Evolutionary conservation across 1,140 invertebrate species (phyloP).

Genomic region (Tetramorium alpestre): DNA sequence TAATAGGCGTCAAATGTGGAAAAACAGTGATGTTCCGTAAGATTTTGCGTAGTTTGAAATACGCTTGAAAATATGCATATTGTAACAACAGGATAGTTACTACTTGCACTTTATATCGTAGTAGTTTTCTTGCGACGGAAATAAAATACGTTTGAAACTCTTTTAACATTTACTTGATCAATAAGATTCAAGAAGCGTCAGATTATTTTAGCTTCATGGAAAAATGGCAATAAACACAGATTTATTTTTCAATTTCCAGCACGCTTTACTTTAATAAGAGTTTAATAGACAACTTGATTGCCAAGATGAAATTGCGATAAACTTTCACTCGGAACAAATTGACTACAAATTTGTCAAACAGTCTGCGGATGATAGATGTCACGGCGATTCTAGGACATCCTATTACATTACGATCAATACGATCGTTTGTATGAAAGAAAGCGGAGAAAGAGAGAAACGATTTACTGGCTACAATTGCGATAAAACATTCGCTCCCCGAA

Average conservation of each 20-base stretch:
- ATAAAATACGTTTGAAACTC: slow-evolving; percentile 2
- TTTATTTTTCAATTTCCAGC: slow-evolving; percentile 55
- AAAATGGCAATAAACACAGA: slow-evolving; percentile 18
- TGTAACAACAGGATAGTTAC: neutral
- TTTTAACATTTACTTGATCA: slow-evolving; percentile 25
- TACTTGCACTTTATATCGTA: neutral
- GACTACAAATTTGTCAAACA: slow-evolving; percentile 51
- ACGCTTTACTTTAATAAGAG: slow-evolving; percentile 12
- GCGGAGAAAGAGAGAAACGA: slow-evolving; percentile 47
- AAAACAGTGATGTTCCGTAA: neutral
- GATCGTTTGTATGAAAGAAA: slow-evolving; percentile 25
- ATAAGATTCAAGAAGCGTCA: neutral
- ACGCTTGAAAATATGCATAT: neutral
- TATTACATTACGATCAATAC: slow-evolving; percentile 34
- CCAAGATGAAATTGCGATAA: slow-evolving; percentile 36
- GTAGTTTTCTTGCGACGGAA: neutral
- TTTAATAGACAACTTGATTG: slow-evolving; percentile 54
- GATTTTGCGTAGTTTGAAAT: neutral
- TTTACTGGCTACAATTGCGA: slow-evolving; percentile 70
- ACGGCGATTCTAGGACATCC: slow-evolving; percentile 17
- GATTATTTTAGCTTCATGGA: neutral
- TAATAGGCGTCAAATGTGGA: neutral
- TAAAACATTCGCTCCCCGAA: slow-evolving; percentile 81
- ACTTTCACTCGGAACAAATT: slow-evolving; percentile 28
- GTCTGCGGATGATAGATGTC: slow-evolving; percentile 29